These are phyloP conservation scores for Diadema setosum DNA, from an alignment of 35 echinoderm and acorn worm species.

Conservation along the genomic window DNA sequence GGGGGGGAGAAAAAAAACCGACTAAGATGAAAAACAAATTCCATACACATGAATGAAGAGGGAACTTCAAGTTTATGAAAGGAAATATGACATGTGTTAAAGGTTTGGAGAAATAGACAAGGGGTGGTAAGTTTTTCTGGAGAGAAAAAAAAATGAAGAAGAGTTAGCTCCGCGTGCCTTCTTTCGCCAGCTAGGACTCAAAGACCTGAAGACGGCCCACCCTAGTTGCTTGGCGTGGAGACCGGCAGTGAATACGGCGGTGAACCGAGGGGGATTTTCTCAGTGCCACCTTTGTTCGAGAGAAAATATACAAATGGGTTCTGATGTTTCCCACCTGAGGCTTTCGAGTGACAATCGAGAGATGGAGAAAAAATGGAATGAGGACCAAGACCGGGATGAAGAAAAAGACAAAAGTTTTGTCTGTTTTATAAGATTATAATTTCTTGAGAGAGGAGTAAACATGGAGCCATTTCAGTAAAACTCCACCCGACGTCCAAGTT, in stretches of 20 bases:
- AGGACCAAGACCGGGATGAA: not conserved
- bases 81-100: not conserved
- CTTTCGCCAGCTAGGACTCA: no score
- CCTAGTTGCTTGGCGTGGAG: not conserved
- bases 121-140: not conserved
- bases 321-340: not conserved
- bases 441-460: no score
- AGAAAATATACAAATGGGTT: conserved; percentile 9
- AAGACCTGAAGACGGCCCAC: not conserved
- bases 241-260: no score
- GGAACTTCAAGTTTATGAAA: no score
- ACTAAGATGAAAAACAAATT: no score
- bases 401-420: no score
- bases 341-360: not conserved
- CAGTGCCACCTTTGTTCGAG: not conserved
- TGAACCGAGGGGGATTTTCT: no score
- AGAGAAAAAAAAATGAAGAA: not conserved
- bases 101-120: not conserved
- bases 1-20: not conserved
- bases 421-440: no score
- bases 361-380: not conserved
- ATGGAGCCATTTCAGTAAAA: no score
- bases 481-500: no score
- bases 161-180: not conserved
- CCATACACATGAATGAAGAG: no score